Evolutionary conservation across 2,797 vertebrate species (phyloP).

Genomic region (Channa striata): DNA sequence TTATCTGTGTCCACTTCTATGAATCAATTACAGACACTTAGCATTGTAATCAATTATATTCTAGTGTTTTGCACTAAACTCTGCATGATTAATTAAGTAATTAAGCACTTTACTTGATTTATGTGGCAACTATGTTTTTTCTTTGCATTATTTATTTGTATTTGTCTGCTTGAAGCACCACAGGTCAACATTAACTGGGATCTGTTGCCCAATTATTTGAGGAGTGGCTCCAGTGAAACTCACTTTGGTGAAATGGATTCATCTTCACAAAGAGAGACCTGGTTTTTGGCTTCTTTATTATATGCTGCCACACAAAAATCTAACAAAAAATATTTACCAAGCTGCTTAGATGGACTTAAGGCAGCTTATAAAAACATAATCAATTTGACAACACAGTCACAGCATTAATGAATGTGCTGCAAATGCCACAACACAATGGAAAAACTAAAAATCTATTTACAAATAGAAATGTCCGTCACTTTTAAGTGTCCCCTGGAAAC

Average conservation of each 20-base stretch:
- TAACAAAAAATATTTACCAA: not conserved
- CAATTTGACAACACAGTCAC: no score
- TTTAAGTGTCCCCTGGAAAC: no score
- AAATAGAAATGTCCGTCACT: no score
- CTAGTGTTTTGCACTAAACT: conserved; percentile 48
- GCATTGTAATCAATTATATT: conserved; percentile 70
- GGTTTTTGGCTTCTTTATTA: not conserved
- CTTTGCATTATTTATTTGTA: conserved; percentile 51
- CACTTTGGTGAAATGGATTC: not conserved
- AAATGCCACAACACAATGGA: no score
- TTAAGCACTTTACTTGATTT: conserved; percentile 63
- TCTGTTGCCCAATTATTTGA: not conserved
- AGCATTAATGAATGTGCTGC: no score
- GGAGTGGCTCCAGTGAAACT: not conserved
- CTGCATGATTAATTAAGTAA: conserved; percentile 69
- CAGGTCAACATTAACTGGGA: conserved; percentile 26
- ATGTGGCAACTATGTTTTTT: conserved; percentile 37
- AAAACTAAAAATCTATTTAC: no score
- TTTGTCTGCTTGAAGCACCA: conserved; percentile 36
- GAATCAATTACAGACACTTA: conserved; percentile 71
- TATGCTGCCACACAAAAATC: not conserved
- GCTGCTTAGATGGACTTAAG: no score
- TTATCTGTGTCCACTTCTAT: conserved; percentile 73
- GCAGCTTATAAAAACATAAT: no score
- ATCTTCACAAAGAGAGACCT: accelerated